Percentiles rank a stretch among this genome's conserved stretches.
These are phyloP conservation scores for Acanthosoma haemorrhoidale DNA, from an alignment of 2,888 invertebrate species.

Conservation along the genomic window DNA sequence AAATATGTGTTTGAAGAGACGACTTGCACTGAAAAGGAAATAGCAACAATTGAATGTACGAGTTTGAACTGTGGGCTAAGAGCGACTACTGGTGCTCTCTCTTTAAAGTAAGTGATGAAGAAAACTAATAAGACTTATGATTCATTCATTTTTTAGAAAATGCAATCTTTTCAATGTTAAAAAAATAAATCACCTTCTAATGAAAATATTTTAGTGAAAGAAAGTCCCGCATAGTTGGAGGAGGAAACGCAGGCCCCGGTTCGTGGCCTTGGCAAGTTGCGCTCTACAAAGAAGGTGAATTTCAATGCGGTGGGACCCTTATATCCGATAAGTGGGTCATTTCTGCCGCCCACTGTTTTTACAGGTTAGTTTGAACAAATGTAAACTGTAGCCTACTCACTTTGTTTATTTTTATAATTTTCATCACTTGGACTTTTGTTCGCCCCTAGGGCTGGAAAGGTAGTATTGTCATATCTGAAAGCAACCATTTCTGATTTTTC, in stretches of 20 bases:
- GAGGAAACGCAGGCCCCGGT: slow-evolving; percentile 67
- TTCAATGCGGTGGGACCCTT: slow-evolving; percentile 75
- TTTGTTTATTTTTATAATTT: no score
- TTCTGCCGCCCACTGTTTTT: slow-evolving; percentile 77
- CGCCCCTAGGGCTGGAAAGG: no score
- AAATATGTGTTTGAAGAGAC: slow-evolving; percentile 54
- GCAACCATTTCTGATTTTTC: no score
- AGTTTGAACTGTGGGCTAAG: slow-evolving; percentile 65
- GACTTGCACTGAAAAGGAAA: slow-evolving; percentile 56
- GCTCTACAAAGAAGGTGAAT: slow-evolving; percentile 75
- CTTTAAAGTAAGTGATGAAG: slow-evolving; percentile 60
- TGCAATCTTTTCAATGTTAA: background rate
- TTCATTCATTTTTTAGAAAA: background rate
- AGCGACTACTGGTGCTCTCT: slow-evolving; percentile 58
- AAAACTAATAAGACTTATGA: background rate
- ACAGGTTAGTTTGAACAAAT: no score
- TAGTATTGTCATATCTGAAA: no score
- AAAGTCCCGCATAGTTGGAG: slow-evolving; percentile 68
- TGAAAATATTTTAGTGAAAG: slow-evolving; percentile 27
- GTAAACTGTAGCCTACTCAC: no score
- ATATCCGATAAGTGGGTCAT: slow-evolving; percentile 66
- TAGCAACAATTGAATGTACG: slow-evolving; percentile 62
- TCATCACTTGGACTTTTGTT: no score
- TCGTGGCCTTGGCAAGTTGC: slow-evolving; percentile 86
- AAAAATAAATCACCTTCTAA: background rate